Evolutionary conservation across 1,140 invertebrate species (phyloP), one percentile per base, ranked within the genome.

Genomic region (Pogonognathellus flavescens): DNA sequence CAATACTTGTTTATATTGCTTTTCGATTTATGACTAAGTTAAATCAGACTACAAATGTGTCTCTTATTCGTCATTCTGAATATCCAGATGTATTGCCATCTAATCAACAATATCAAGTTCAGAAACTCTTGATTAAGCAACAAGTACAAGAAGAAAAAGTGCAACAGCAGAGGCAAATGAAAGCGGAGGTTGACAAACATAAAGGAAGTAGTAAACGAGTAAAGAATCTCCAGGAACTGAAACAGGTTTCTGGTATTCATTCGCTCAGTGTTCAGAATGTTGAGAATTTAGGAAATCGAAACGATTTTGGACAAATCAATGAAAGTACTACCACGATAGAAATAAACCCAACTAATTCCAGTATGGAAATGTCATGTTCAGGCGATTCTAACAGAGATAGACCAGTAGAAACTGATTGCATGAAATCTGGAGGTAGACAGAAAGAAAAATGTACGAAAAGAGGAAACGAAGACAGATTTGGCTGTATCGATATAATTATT

Each of bases 91-190:
- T 81, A 1, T 41, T 81, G 14, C 80, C 80, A 55, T 20, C 80
- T n/a, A n/a, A 81, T 4, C 80, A 81, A 81, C 80, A 55, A 14
- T 53, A 55, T 13, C 80, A 81, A 81, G 52, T 57, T 13, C 80
- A 81, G 22, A 81, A 81, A 57, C 52, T 81, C 50, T 20, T 81
- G 50, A 14, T 81, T 8, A 81, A 81, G 20, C 80, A 81, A 14
- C 50, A 81, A 16, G 14, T 81, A 52, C 80, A 81, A 16, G 80
- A 81, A 11, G 80, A 55, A 9, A 81, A 81, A 55, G 80, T 81
- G 10, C 8, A 53, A 41, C 18, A 81, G 20, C 80, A 81, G 55
- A 81, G 11, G 18, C n/a, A 55, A 6, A 16, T 81, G 9, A 8
- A 41, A 22, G n/a, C 55, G 55, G 13, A 18, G 22, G 22, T 1